Base-by-base conservation (phyloP, 2,113 vertebrate species). In the Abramis brama region DNA sequence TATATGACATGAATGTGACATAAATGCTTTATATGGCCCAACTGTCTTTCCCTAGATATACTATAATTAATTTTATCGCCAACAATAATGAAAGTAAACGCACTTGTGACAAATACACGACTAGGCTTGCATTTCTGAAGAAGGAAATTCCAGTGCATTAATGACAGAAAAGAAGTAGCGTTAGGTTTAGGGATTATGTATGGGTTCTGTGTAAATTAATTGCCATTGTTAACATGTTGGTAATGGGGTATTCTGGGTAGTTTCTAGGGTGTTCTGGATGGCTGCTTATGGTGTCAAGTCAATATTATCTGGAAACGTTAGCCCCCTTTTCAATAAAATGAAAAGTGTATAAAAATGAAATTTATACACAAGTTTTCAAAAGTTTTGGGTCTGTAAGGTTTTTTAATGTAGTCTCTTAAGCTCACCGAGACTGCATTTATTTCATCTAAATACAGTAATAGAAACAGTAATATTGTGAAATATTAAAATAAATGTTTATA, bases 1-100 rank as follows among this genome's bases (percentile, higher is more conserved):
- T 23, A 60, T 82, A 27, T 82, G 79, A 74, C 79, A 70, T 76
- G 45, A 62, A 83, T 73, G 62, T 33, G 80, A 82, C 27, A 50
- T 52, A 23, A 82, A 68, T 66, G 79, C 45, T 45, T 80, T 62
- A 80, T 43, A 60, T 27, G 57, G 36, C 27, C 30, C 47, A 6
- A 80, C 57, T 64, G 23, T 64, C 47, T 0, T 45, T 62, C 36
- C 33, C 6, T 62, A 60, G 23, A 62, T 27, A 45, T 19, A 80
- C n/a, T 80, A 5, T 47, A 10, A 30, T 81, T 81, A 1, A 4
- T 43, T 39, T 62, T 64, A 64, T 6, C 25, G 12, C 45, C 39
- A 47, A 75, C 23, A 17, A 75, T 33, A 21, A 8, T 52, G 6
- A 7, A 30, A 55, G 4, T 30, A 33, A 77, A 33, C 4, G 2